Conservation (phyloP, 2,888 invertebrate genomes). For the Pristionchus mayeri region DNA sequence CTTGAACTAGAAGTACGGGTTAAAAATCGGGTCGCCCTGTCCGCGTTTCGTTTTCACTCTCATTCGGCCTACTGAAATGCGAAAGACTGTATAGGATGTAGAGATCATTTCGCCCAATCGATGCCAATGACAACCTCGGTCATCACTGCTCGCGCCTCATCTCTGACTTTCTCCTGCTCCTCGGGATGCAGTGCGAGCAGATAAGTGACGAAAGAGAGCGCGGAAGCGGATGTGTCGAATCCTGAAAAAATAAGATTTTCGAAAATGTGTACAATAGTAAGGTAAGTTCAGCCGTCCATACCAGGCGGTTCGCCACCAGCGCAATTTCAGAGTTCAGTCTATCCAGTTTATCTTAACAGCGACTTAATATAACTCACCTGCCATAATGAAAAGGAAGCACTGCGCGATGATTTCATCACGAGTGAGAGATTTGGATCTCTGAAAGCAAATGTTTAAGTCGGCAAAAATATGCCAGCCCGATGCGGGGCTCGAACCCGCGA, state of each 20-base stretch:
- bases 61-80: no score
- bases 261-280: neutral
- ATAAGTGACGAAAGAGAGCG: conserved; percentile 78
- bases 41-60: no score
- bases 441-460: no score
- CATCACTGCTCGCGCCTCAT: conserved; percentile 56
- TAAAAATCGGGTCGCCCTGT: no score
- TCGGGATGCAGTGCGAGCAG: conserved; percentile 77
- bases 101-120: no score
- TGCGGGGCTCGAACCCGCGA: conserved; percentile 75
- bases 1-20: no score
- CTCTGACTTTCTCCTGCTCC: conserved; percentile 53
- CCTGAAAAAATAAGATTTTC: conserved; percentile 74
- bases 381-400: conserved; percentile 69
- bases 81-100: no score
- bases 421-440: conserved; percentile 50
- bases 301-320: no score
- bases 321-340: no score
- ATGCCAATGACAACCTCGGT: neutral
- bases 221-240: conserved; percentile 79
- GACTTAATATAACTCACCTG: no score
- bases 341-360: no score
- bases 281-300: no score
- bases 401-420: conserved; percentile 66
- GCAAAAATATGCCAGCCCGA: conserved; percentile 63